Conservation (phyloP, 2,888 invertebrate genomes). For the Leptopilina drosophilae region DNA sequence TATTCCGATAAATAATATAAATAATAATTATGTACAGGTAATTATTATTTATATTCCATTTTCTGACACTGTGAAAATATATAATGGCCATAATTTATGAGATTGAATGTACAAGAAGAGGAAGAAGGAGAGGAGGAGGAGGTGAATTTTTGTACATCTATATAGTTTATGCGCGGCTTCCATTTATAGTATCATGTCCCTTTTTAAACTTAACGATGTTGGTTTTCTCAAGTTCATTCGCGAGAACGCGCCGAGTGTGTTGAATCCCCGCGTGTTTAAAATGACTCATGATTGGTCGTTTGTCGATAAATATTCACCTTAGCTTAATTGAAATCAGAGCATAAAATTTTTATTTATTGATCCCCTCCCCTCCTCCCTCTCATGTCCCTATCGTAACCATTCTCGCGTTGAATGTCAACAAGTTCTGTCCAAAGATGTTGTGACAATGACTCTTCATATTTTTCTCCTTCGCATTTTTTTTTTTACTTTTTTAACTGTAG, state of each 20-base stretch:
- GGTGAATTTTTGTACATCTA: too few species aligned
- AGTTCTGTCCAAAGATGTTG: background rate
- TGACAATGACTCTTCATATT: constrained; percentile 29
- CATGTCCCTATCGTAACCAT: background rate
- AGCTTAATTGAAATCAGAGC: constrained; percentile 24
- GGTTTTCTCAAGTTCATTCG: constrained; percentile 10
- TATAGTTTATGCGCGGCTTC: background rate
- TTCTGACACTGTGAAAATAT: too few species aligned
- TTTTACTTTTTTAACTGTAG: too few species aligned
- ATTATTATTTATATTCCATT: too few species aligned
- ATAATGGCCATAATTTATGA: too few species aligned
- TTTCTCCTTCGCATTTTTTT: constrained; percentile 50
- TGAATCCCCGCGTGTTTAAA: background rate
- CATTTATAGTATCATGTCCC: background rate
- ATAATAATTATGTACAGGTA: too few species aligned
- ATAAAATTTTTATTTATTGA: constrained; percentile 22
- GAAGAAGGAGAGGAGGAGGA: too few species aligned
- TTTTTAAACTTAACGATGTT: constrained; percentile 8
- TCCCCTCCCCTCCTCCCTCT: too few species aligned
- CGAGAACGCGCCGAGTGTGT: background rate
- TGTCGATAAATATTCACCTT: constrained; percentile 31
- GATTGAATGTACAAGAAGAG: too few species aligned
- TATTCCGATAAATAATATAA: too few species aligned
- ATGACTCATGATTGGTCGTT: constrained; percentile 32
- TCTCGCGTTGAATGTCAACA: background rate